A percentile compares a stretch with the other conserved stretches of the same genome.
phyloP scores from a whole-genome alignment of 2,888 invertebrate genomes.

The Blastobasis adustella region DNA sequence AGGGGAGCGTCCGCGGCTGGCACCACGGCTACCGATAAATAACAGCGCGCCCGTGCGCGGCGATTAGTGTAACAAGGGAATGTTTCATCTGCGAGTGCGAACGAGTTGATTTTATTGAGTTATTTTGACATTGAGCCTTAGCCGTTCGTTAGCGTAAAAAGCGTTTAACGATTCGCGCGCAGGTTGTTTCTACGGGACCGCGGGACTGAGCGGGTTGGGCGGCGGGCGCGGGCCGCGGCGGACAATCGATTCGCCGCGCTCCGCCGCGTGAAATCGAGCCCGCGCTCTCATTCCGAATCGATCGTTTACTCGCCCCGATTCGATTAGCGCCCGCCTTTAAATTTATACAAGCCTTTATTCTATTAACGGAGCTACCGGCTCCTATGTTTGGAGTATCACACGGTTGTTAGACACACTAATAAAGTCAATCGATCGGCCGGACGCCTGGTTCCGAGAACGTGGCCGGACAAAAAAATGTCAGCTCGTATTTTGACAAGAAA shows the following conservation, averaged over 20 bases:
- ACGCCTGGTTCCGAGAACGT: constrained; percentile 12
- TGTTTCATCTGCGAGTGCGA: constrained; percentile 40
- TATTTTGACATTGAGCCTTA: constrained; percentile 32
- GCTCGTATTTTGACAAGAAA: constrained; percentile 53
- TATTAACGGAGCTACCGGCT: constrained; percentile 24
- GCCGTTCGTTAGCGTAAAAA: constrained; percentile 2
- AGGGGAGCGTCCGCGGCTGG: constrained; percentile 33
- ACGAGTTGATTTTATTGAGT: constrained; percentile 38
- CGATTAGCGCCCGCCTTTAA: constrained; percentile 44
- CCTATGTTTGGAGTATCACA: constrained; percentile 21
- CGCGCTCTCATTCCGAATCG: constrained; percentile 49
- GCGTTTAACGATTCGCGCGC: too few species aligned
- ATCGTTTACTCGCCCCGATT: constrained; percentile 47
- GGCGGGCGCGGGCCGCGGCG: background rate
- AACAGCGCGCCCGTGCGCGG: constrained; percentile 39
- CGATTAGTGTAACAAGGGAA: constrained; percentile 63
- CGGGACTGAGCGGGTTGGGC: too few species aligned
- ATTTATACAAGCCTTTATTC: constrained; percentile 24
- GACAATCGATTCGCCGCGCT: constrained; percentile 60
- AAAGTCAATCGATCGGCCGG: constrained; percentile 21
- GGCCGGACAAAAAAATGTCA: constrained; percentile 31
- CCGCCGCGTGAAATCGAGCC: constrained; percentile 64
- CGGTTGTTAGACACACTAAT: constrained; percentile 29
- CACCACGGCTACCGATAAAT: constrained; percentile 66
- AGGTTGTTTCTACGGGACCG: too few species aligned